Evolutionary conservation across 2,888 invertebrate species (phyloP), one percentile per base, ranked within the genome.

Genomic region (Mechanitis mazaeus): DNA sequence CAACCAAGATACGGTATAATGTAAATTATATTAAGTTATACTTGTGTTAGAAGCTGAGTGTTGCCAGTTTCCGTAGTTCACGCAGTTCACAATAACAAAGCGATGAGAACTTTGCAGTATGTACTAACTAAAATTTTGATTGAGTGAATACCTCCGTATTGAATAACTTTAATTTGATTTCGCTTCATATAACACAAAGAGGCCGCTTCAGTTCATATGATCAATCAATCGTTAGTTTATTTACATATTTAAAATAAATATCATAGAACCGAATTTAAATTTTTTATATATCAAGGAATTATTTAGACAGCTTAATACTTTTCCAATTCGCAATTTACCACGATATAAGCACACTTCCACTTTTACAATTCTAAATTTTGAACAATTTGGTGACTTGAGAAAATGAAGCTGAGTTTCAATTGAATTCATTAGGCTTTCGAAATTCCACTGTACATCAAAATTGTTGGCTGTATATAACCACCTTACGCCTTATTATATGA

Each of bases 371-470:
- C 55, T 56, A 47, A 59, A 57, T 59, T 61, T 61, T 45, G 54
- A 61, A 59, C 31, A 50, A 50, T 50, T 55, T 62, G 35, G 38
- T 55, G 55, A 55, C 56, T 64, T 47, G 38, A 47, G 50, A 45
- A 59, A 61, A 61, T 54, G 58, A 45, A 54, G 59, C 58, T 59
- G 59, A 61, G 64, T 46, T 56, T 59, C 59, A 61, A 64, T 61
- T 61, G 61, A 59, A 64, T 62, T 54, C 56, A 56, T 58, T 55
- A 58, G 45, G 58, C 55, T 45, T 55, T 56, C 55, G 55, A 50
- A 58, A 56, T 55, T 56, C 45, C 50, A 20, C 56, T 45, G 60
- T 35, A 54, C 56, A 42, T 60, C 45, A 60, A 60, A 54, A 56
- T 20, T 20, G 20, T 20, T 20, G 20, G 20, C 20, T 1, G 20